Evolutionary conservation across 2,797 vertebrate species (phyloP), one percentile per base, ranked within the genome.

Genomic region (Esox masquinongy): DNA sequence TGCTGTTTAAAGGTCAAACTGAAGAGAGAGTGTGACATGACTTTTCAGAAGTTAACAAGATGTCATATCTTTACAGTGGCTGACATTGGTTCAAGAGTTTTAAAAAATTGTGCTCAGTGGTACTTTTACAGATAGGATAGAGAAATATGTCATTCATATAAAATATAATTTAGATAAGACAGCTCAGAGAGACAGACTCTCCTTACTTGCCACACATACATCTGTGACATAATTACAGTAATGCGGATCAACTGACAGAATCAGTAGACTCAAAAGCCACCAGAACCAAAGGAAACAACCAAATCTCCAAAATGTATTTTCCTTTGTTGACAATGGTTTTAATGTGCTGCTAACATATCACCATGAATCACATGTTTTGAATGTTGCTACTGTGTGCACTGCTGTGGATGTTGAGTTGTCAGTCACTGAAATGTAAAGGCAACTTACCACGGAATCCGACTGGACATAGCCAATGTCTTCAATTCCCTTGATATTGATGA

Each of bases 401-500:
- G 34, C 26, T 22, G 24, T 39, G 68, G 43, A 49, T 17, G 26
- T 22, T 39, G 11, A 50, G 16, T 15, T 22, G 22, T 19, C 5
- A 4, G 24, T n/a, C n/a, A 8, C 31, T 50, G 64, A n/a, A 34
- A 51, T 15, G 61, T 63, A 31, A 68, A 34, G 39, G 3, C 51
- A 39, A 84, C 85, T 88, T 76, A 88, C 87, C 39, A 94, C 91
- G 79, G 92, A 90, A 79, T 96, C 95, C 1, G 93, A 92, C 80
- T 94, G 94, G 84, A 94, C 90, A 6, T 94, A 94, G 77, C 94
- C 94, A 1, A 94, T 92, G 74, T 96, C 95, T 81, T 96, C 95
- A 47, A 95, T 95, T 36, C 92, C 94, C 88, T 94, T 94, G 91
- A 96, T 94, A 85, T 95, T 95, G 89, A 95, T 90, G 85, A 96